Base-by-base conservation (phyloP, 64 coral and sea anemone species). In the Pocillopora verrucosa region DNA sequence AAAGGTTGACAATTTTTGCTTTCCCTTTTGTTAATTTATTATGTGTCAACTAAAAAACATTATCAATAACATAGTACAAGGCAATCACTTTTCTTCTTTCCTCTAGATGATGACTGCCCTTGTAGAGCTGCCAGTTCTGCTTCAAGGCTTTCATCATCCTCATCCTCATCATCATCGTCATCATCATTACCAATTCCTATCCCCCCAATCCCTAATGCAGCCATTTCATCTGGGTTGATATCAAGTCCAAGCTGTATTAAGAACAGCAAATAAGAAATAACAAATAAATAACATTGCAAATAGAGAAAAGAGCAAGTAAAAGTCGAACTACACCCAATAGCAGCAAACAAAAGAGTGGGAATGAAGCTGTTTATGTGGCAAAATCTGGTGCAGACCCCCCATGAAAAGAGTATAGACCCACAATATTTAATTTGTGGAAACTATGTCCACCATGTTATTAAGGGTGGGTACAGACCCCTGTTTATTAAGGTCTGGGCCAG, bases 51-150 rank as follows among this genome's bases (percentile, higher is more conserved):
- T 51, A 51, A 51, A 51, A 7, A 51, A 51, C 41, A 51, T 51
- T 7, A 51, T 51, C 41, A 51, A 51, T 51, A 7, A 51, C 41
- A 51, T 51, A 51, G 7, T 51, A 51, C 41, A 76, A 11, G 15
- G 3, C 19, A 84, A 59, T 84, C 58, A 91, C 90, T 65, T 91
- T 91, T 91, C 36, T 86, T 92, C 41, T 74, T 64, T 72, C 12
- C 58, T 60, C 37, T 80, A 12, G 77, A 35, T 22, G 11, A 63
- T 58, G 64, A 76, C 25, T 80, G 83, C 26, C 38, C 73, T 34
- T 92, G 90, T 11, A 92, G 75, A 1, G 90, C 90, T 36, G 90
- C 90, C 20, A 92, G 76, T 67, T 92, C 90, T 38, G 90, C 90
- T 59, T 92, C 90, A 57, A 92, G 65, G 16, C 90, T 92, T 72